phyloP scores from a whole-genome alignment of 2,888 invertebrate species.

The Acrocera orbiculus region DNA sequence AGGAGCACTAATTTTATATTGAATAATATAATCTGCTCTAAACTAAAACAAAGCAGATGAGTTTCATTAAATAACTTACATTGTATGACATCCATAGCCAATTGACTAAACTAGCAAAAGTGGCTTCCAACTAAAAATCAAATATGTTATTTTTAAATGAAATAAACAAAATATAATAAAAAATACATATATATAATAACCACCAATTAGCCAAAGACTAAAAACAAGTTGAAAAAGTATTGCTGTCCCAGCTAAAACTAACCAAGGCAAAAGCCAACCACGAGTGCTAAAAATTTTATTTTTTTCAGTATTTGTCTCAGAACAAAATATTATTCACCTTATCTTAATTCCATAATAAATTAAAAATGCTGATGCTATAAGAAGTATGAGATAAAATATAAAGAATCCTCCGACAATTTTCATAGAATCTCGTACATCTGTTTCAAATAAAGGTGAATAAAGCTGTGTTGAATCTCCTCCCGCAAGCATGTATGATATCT shows the following conservation, averaged over 20 bases:
- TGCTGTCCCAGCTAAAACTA: constrained; percentile 46
- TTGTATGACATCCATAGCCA: constrained; percentile 77
- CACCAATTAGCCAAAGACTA: constrained; percentile 70
- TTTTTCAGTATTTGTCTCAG: neutral
- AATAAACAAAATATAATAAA: neutral
- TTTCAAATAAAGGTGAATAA: constrained; percentile 77
- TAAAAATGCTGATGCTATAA: constrained; percentile 37
- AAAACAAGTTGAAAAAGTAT: constrained; percentile 61
- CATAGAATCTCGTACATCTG: constrained; percentile 57
- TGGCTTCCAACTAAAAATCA: constrained; percentile 50
- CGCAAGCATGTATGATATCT: constrained; percentile 53
- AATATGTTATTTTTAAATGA: constrained; percentile 3
- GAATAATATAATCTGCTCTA: too few species aligned
- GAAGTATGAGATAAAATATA: constrained; percentile 22
- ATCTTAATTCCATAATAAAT: constrained; percentile 26
- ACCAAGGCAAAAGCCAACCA: constrained; percentile 69
- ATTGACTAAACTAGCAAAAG: constrained; percentile 54
- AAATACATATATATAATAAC: constrained; percentile 83
- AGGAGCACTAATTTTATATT: too few species aligned
- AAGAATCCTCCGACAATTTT: constrained; percentile 43
- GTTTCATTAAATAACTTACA: constrained; percentile 37
- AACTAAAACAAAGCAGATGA: neutral
- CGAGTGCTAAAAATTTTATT: constrained; percentile 39
- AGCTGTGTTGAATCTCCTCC: constrained; percentile 84
- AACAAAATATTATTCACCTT: constrained; percentile 16